These are phyloP conservation scores for Nibea albiflora DNA, from an alignment of 2,113 vertebrate genomes.

Conservation along the genomic window DNA sequence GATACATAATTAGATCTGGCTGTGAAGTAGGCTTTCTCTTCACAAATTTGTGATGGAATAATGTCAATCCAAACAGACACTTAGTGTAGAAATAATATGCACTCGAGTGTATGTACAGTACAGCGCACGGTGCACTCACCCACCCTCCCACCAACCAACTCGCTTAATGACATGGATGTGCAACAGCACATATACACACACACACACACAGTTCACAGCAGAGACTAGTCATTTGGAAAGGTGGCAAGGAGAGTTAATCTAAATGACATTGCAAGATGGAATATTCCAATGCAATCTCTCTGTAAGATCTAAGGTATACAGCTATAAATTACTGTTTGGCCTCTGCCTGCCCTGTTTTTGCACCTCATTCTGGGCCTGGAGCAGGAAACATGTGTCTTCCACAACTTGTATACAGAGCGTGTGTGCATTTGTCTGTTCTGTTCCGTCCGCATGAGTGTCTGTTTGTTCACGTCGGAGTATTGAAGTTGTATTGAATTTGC, in stretches of 20 bases:
- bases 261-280: conserved; percentile 45
- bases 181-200: conserved; percentile 1
- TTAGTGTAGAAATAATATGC: conserved; percentile 52
- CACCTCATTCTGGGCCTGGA: conserved; percentile 20
- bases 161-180: conserved; percentile 40
- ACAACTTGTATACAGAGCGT: not conserved
- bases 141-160: conserved; percentile 22
- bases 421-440: conserved; percentile 1
- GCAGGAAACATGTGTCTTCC: not conserved
- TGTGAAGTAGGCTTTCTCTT: conserved; percentile 41
- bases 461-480: not conserved
- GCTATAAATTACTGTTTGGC: conserved; percentile 46
- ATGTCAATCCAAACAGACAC: conserved; percentile 59
- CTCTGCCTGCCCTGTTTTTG: conserved; percentile 5
- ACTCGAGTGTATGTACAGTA: conserved; percentile 31
- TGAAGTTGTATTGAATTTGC: conserved; percentile 7
- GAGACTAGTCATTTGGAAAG: conserved; percentile 50
- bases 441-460: conserved; percentile 7
- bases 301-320: conserved; percentile 30
- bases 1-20: conserved; percentile 56
- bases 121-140: conserved; percentile 35
- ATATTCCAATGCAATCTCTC: conserved; percentile 42
- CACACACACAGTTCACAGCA: conserved; percentile 10
- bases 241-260: conserved; percentile 38
- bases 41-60: conserved; percentile 48